Evolutionary conservation across 2,113 vertebrate species (phyloP).

Genomic region (Platichthys flesus): DNA sequence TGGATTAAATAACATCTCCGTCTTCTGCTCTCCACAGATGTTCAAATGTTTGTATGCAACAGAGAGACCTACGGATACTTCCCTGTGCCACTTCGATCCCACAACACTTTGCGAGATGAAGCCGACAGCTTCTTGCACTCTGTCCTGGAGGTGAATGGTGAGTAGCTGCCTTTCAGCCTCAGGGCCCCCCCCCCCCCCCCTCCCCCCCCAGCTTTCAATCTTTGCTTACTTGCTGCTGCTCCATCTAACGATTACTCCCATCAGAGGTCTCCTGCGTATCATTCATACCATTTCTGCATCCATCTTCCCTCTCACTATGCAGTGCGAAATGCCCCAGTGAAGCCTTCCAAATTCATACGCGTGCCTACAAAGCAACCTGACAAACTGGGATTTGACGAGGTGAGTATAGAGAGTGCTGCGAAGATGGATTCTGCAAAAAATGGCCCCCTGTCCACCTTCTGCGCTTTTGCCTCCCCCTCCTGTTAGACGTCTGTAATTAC

Average conservation of each 20-base stretch:
- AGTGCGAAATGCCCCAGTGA: conserved; percentile 85
- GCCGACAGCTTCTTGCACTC: conserved; percentile 89
- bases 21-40: conserved; percentile 75
- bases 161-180: conserved; percentile 62
- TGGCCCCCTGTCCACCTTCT: conserved; percentile 44
- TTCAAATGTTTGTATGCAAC: conserved; percentile 94
- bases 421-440: conserved; percentile 74
- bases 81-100: conserved; percentile 87
- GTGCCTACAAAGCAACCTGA: conserved; percentile 80
- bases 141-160: conserved; percentile 89
- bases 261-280: conserved; percentile 8
- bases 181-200: background rate
- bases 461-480: conserved; percentile 26
- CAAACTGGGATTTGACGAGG: conserved; percentile 93
- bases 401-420: conserved; percentile 67
- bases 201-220: conserved; percentile 7
- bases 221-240: conserved; percentile 19
- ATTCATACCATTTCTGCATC: conserved; percentile 65
- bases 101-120: conserved; percentile 88
- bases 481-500: conserved; percentile 22
- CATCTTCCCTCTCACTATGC: conserved; percentile 58
- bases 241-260: conserved; percentile 10
- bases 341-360: conserved; percentile 83
- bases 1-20: background rate
- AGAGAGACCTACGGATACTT: conserved; percentile 87